These are phyloP conservation scores for Perca flavescens DNA, from an alignment of 2,113 vertebrate genomes.

Conservation along the genomic window DNA sequence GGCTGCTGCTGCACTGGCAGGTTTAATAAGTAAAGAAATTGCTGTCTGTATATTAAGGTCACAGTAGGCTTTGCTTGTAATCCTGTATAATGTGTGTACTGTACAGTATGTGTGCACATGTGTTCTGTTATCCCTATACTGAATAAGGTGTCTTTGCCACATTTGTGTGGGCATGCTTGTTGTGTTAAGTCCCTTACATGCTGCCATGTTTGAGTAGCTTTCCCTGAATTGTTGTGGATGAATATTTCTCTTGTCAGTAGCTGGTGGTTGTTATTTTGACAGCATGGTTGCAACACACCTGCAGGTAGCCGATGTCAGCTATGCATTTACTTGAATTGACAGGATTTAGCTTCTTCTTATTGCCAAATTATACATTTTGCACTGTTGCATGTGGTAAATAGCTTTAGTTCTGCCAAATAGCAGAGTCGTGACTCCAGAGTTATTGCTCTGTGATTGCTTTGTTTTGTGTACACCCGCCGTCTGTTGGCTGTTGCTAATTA, in stretches of 20 bases:
- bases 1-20: not conserved
- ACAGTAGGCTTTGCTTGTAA: not conserved
- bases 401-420: slow-evolving; percentile 3
- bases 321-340: not conserved
- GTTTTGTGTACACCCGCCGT: not conserved
- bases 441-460: not conserved
- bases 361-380: slow-evolving; percentile 2
- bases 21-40: not conserved
- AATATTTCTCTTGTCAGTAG: not conserved
- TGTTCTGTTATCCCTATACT: not conserved
- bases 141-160: not conserved
- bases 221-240: not conserved
- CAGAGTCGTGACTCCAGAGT: not conserved
- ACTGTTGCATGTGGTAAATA: slow-evolving; percentile 7
- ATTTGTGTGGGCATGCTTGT: not conserved
- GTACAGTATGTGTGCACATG: not conserved
- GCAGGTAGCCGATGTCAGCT: not conserved
- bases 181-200: not conserved
- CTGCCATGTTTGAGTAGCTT: not conserved
- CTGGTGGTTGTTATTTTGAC: not conserved
- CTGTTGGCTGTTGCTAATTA: not conserved
- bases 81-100: not conserved
- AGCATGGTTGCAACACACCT: not conserved
- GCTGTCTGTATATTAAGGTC: slow-evolving; percentile 2
- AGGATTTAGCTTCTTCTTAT: not conserved